A percentile compares a stretch with the other conserved stretches of the same genome.
These are phyloP conservation scores for Digitonthophagus gazella DNA, from an alignment of 2,888 invertebrate genomes.

Conservation along the genomic window DNA sequence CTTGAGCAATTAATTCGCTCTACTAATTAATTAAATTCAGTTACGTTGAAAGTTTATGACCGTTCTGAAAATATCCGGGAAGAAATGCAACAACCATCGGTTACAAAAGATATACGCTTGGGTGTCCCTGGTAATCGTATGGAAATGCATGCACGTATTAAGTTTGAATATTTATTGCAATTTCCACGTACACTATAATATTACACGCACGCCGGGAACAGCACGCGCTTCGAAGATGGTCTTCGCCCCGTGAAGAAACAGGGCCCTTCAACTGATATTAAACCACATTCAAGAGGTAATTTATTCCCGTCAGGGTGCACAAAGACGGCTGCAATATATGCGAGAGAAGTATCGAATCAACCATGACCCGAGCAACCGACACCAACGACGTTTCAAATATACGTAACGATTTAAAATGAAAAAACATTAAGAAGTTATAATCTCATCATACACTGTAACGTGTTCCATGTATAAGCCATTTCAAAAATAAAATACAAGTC, in stretches of 20 bases:
- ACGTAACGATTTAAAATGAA: not conserved
- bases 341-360: not conserved
- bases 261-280: slow-evolving; percentile 4
- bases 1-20: no score
- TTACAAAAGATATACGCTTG: not conserved
- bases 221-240: not conserved
- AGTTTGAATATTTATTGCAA: not conserved
- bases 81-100: not conserved
- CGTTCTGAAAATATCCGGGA: not conserved
- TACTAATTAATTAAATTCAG: no score
- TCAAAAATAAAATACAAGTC: no score
- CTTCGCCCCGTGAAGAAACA: slow-evolving; percentile 2
- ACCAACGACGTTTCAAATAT: not conserved
- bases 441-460: no score
- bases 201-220: not conserved
- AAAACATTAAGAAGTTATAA: no score
- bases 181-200: not conserved
- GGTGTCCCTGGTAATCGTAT: not conserved
- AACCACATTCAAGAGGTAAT: slow-evolving; percentile 8
- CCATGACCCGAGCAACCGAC: not conserved
- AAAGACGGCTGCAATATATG: not conserved
- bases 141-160: not conserved
- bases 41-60: not conserved
- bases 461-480: no score
- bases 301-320: not conserved